Percentiles rank a stretch among this genome's conserved stretches.
These are phyloP conservation scores for Drosophila eugracilis DNA, from an alignment of 1,140 invertebrate genomes.

Conservation along the genomic window DNA sequence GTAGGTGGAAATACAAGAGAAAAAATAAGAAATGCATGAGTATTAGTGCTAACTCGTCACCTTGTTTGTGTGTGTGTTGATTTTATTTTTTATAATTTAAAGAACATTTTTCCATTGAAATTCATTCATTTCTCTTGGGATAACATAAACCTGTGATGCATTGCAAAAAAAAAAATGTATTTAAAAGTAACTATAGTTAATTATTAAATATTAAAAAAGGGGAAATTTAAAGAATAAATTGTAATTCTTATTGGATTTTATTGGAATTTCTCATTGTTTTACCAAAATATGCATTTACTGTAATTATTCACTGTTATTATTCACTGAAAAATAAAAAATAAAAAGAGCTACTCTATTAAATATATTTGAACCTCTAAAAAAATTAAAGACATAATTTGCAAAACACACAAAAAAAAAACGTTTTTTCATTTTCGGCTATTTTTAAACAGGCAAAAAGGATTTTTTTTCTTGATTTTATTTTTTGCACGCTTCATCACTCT, in stretches of 20 bases:
- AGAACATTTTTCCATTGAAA: not conserved
- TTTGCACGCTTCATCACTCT: slow-evolving; percentile 46
- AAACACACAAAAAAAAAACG: not conserved
- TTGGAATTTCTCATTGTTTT: too few species aligned
- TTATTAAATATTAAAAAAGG: not conserved
- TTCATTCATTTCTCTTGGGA: not conserved
- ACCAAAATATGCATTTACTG: too few species aligned
- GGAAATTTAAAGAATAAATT: not conserved
- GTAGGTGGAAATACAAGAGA: slow-evolving; percentile 27
- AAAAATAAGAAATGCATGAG: slow-evolving; percentile 7
- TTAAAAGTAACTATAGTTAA: too few species aligned
- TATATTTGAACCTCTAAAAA: not conserved
- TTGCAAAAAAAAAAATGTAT: not conserved
- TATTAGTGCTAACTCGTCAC: slow-evolving; percentile 22
- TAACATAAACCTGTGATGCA: not conserved
- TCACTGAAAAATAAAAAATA: too few species aligned
- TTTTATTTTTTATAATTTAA: slow-evolving; percentile 6
- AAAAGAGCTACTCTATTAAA: not conserved
- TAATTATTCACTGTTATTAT: too few species aligned
- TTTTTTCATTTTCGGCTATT: slow-evolving; percentile 55
- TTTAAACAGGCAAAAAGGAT: slow-evolving; percentile 39
- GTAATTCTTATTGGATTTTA: too few species aligned
- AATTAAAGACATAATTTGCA: slow-evolving; percentile 1
- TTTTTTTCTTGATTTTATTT: slow-evolving; percentile 16
- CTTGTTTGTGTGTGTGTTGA: slow-evolving; percentile 4